Conservation (phyloP, 2,888 invertebrate species). For the Synergus gifuensis region DNA sequence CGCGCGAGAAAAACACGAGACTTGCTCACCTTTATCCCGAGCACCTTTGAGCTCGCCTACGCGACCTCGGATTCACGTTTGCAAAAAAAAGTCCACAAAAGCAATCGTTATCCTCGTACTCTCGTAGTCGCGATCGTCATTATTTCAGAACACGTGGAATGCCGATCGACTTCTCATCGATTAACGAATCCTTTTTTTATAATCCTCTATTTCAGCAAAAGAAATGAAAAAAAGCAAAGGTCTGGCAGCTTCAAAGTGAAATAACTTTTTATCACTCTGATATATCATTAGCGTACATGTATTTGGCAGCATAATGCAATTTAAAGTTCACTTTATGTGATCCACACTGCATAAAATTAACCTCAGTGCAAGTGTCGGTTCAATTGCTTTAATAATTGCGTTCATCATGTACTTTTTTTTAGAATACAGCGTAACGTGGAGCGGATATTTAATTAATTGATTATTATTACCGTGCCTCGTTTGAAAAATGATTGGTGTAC, state of each 20-base stretch:
- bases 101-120: background rate
- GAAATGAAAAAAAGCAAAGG: conserved; percentile 19
- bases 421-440: background rate
- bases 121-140: conserved; percentile 6
- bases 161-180: background rate
- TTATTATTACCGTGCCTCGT: background rate
- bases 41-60: conserved; percentile 34
- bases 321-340: conserved; percentile 30
- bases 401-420: background rate
- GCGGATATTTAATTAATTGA: background rate
- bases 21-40: conserved; percentile 36
- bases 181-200: background rate
- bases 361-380: background rate
- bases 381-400: conserved; percentile 21
- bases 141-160: conserved; percentile 13
- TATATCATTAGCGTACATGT: conserved; percentile 18
- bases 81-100: conserved; percentile 28
- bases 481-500: background rate
- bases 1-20: conserved; percentile 50
- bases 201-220: background rate
- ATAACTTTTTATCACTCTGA: conserved; percentile 19
- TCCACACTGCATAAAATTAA: conserved; percentile 20
- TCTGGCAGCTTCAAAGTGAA: conserved; percentile 28
- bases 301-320: conserved; percentile 9
- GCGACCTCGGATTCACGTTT: conserved; percentile 34